Base-by-base conservation (phyloP, 2,888 invertebrate genomes). In the Pasiphila rectangulata region DNA sequence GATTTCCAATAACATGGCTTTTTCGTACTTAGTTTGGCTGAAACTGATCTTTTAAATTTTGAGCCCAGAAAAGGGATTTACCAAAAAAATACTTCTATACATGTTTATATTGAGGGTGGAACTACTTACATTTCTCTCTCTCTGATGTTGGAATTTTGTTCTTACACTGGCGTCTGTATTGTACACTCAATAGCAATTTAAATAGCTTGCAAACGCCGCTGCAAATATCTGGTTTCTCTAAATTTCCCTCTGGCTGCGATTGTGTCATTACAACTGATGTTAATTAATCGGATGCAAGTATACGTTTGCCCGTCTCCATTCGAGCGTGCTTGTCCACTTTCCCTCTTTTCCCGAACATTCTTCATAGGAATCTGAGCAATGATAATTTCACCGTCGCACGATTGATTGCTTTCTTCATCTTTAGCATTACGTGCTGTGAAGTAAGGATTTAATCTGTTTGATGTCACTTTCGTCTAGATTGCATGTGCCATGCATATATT, bases 341-440 rank as follows among this genome's bases (percentile, higher is more conserved):
- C 83, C 75, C 80, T 75, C 75, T 82, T 75, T 76, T 72, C 76
- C 71, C 67, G 64, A 64, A 61, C 67, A 69, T 69, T 72, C 61
- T 69, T 59, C 52, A 47, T 3, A 46, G 24, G 46, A 37, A 70
- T 65, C 51, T 59, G 39, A 53, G 54, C 60, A 42, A 64, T 61
- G 56, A 58, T 63, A 54, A 61, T 69, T 66, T 67, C 62, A 63
- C 17, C 45, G 45, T 37, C 35, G 37, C 40, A 35, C 51, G 40
- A 57, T 59, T 53, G 45, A 47, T 37, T 54, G 32, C 37, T 32
- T n/a, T 45, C 53, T 56, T 23, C 39, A 52, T 39, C 6, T 27
- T 43, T 17, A 15, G 35, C 21, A 43, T 40, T 39, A 43, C 27
- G 19, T 36, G 24, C 6, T 40, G 30, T 44, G 35, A 25, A 30